Evolutionary conservation across 2,797 vertebrate genomes (phyloP).

Genomic region (Onychomys leucogaster): DNA sequence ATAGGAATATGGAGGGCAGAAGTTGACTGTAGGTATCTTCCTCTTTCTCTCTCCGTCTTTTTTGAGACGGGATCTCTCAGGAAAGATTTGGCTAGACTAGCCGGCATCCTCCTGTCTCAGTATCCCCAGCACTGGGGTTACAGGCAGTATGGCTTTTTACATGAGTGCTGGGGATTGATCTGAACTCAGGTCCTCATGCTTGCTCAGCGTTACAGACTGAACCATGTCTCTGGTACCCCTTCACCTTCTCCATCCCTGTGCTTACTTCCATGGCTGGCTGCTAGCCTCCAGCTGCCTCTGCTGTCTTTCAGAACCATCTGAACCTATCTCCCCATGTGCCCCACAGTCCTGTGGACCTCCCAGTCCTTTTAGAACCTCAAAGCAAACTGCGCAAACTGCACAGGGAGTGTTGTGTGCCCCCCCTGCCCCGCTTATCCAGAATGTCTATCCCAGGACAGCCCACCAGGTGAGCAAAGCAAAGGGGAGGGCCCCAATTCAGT

Average conservation of each 20-base stretch:
- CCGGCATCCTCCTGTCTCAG: background rate
- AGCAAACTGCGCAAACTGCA: background rate
- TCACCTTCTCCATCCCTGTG: too few relatives aligned
- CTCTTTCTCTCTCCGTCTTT: background rate
- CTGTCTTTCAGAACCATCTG: background rate
- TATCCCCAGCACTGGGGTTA: background rate
- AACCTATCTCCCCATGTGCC: background rate
- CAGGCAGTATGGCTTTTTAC: background rate
- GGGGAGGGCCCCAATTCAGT: background rate
- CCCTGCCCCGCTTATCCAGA: background rate
- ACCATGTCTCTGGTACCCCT: background rate
- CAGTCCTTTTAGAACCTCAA: background rate
- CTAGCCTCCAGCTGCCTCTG: background rate
- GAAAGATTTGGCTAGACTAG: background rate
- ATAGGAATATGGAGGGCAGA: background rate
- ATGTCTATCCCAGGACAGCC: background rate
- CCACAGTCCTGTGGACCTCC: background rate
- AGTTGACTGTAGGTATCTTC: background rate
- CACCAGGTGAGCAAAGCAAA: background rate
- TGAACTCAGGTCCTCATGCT: background rate
- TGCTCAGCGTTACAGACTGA: background rate
- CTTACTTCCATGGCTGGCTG: background rate
- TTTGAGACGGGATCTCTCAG: background rate
- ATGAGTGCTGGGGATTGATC: background rate
- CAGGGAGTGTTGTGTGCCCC: too few relatives aligned